Conservation (phyloP, 2,113 vertebrate genomes). For the Vulpes ferrilata region DNA sequence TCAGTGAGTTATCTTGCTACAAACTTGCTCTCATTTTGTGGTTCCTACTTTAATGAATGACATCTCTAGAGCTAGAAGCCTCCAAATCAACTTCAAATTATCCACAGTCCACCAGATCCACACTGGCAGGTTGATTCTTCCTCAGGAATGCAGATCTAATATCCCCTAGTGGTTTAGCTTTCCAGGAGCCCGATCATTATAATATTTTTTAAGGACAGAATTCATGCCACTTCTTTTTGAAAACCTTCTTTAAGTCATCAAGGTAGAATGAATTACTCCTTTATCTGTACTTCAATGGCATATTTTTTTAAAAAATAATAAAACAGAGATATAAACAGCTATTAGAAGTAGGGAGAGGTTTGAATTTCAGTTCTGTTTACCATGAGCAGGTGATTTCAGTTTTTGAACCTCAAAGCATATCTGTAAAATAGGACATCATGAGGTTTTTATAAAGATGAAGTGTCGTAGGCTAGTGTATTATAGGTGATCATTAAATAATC, state of each 20-base stretch:
- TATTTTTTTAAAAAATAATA: neutral
- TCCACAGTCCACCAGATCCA: neutral
- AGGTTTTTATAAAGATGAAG: neutral
- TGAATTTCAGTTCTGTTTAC: neutral
- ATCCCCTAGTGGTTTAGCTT: neutral
- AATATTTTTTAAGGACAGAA: neutral
- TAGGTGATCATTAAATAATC: neutral
- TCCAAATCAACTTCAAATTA: neutral
- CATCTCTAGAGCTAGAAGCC: neutral
- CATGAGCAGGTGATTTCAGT: neutral
- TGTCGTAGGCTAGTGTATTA: neutral
- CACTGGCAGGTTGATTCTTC: neutral
- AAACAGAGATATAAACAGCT: neutral
- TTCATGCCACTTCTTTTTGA: neutral
- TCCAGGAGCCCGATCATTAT: neutral
- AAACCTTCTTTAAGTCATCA: neutral
- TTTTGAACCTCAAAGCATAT: neutral
- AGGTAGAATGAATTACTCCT: neutral
- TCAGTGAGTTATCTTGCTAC: neutral
- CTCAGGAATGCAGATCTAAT: neutral
- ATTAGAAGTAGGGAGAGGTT: neutral
- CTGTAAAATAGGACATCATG: neutral
- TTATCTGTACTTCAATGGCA: neutral
- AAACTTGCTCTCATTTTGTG: constrained; percentile 42
- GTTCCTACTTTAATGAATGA: neutral